Conservation (phyloP, 2,113 vertebrate genomes). For the Ondatra zibethicus region DNA sequence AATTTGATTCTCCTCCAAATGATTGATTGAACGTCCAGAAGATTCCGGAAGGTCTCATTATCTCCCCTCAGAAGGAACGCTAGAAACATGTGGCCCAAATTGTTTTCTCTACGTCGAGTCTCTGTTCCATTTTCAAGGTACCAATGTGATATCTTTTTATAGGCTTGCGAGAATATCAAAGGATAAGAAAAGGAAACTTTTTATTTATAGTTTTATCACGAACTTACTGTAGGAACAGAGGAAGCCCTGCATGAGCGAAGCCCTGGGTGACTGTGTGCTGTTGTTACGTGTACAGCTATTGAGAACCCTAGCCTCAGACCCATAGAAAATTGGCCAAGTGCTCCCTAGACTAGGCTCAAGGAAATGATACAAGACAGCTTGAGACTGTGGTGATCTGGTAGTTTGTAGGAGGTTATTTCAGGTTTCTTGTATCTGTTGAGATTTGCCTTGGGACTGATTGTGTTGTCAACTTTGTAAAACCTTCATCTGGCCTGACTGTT, state of each 20-base stretch:
- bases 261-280: background rate
- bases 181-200: background rate
- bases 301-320: background rate
- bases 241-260: background rate
- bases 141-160: background rate
- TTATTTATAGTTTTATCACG: background rate
- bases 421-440: too few relatives aligned
- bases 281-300: background rate
- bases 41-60: background rate
- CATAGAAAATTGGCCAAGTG: background rate
- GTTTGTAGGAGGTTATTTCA: too few relatives aligned
- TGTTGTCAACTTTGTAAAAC: background rate
- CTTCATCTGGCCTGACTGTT: background rate
- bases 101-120: background rate
- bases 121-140: slow-evolving; percentile 13
- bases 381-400: too few relatives aligned
- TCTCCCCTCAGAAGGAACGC: background rate
- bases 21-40: slow-evolving; percentile 1
- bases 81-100: background rate
- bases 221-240: background rate
- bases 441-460: too few relatives aligned
- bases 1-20: background rate
- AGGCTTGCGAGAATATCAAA: background rate
- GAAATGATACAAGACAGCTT: too few relatives aligned
- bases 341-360: background rate